Evolutionary conservation across 2,113 vertebrate genomes (phyloP), one percentile per base, ranked within the genome.

Genomic region (Coracopsis vasa): DNA sequence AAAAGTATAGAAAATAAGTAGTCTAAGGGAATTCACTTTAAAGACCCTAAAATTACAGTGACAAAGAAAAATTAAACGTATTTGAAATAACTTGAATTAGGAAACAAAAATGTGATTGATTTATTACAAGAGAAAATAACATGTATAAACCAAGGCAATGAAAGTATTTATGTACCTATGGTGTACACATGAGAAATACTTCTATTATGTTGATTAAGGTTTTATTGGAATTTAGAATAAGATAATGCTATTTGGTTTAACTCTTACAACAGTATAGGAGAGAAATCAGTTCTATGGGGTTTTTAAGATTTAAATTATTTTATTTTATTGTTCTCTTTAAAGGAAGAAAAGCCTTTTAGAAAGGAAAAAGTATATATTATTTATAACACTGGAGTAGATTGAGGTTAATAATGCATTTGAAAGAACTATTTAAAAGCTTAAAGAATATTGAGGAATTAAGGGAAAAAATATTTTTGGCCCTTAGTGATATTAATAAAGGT

Each of bases 141-240:
- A 19, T 47, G 16, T 11, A 31, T n/a, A 92, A 88, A 74, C 9
- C 19, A 50, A 20, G 50, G 35, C 21, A 60, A 69, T 50, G 8
- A 33, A 86, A 74, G 24, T 53, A 29, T 73, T 92, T 73, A 61
- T 66, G 25, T 56, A 75, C 15, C 80, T 73, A 61, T 0, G 5
- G 45, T 37, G 28, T 71, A 71, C 85, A 71, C 50, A 83, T 10
- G 27, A 88, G 42, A 73, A 95, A 60, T 42, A 70, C 16, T 80
- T 94, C 61, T 77, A 6, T 69, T 73, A 53, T 7, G 12, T 39
- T 77, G 29, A 86, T 80, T 71, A 74, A 74, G 5, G 9, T 74
- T 92, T 91, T 88, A 93, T 74, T 88, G 58, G 39, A 94, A 83
- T 95, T 88, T 80, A 80, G n/a, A 86, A 88, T 10, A 39, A 1